Evolutionary conservation across 92 coral and sea anemone species (phyloP), one percentile per base, ranked within the genome.

Genomic region (Palythoa caribaeorum): DNA sequence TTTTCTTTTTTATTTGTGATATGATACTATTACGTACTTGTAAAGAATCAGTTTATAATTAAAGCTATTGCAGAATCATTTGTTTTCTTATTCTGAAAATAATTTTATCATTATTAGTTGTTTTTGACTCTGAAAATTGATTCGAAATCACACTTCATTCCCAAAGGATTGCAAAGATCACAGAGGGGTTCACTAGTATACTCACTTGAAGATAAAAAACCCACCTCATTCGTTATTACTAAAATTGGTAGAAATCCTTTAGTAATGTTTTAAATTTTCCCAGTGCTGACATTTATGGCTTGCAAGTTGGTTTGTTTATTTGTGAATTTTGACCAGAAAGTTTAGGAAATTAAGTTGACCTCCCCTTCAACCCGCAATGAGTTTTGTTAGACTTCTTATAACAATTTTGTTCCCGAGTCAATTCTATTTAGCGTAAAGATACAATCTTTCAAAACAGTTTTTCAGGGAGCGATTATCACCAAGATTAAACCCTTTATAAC

Each of bases 401-500:
- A 2, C 6, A 63, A 28, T 28, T 16, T 35, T 16, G 44, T 48
- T 50, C 12, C 3, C n/a, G 21, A 44, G 21, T n/a, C 40, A 13
- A 8, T 79, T 28, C 17, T 38, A 38, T 21, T 62, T 60, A 62
- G 73, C 73, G 47, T 80, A 13, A 19, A 66, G 76, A 68, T 66
- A 15, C 40, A 21, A 81, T 81, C 86, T 81, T 37, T 20, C 44
- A 48, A 81, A 81, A 81, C 28, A 44, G 62, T 79, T 11, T 62
- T 65, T 66, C 62, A 68, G 75, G 44, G 55, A 68, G 12, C 12
- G 71, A 79, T 79, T 63, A 51, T 40, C 48, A 66, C 20, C 6
- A 11, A 47, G 86, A 81, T 81, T n/a, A 81, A 55, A 9, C 39
- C 59, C 85, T 51, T 14, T 66, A 15, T 19, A 39, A 20, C 28